Evolutionary conservation across 2,797 vertebrate genomes (phyloP).

Genomic region (Neoniphon sammara): DNA sequence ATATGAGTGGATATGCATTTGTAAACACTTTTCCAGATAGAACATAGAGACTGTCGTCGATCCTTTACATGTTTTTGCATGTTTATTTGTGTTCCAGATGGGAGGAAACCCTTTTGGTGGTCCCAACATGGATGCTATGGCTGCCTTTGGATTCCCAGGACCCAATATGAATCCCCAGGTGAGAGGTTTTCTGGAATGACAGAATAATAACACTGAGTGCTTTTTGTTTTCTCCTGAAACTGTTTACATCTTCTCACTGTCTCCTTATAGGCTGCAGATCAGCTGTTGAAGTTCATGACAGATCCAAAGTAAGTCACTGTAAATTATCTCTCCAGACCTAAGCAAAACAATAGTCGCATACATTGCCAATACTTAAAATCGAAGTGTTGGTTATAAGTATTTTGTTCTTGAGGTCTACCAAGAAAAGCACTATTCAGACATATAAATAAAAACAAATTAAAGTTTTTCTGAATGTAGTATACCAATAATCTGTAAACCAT

Average conservation of each 20-base stretch:
- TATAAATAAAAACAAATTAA: no score
- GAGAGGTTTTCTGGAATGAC: slow-evolving; percentile 8
- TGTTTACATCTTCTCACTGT: not conserved
- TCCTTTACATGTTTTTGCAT: not conserved
- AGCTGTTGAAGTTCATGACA: slow-evolving; percentile 95
- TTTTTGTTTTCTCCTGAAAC: not conserved
- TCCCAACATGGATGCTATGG: slow-evolving; percentile 91
- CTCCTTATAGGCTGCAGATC: slow-evolving; percentile 86
- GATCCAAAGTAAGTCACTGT: slow-evolving; percentile 93
- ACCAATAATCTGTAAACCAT: not conserved
- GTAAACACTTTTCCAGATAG: not conserved
- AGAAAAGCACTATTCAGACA: no score
- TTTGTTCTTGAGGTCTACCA: no score
- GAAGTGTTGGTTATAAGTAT: not conserved
- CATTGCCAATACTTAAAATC: not conserved
- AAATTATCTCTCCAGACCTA: not conserved
- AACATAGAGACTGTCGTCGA: not conserved
- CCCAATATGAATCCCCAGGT: slow-evolving; percentile 94
- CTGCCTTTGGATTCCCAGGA: slow-evolving; percentile 93
- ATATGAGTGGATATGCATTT: not conserved
- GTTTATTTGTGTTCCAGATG: slow-evolving; percentile 79
- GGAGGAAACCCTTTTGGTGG: slow-evolving; percentile 92
- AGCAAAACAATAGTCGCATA: not conserved
- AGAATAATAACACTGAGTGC: not conserved
- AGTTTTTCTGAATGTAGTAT: not conserved